Evolutionary conservation across 2,113 vertebrate species (phyloP).

Genomic region (Neogale vison): DNA sequence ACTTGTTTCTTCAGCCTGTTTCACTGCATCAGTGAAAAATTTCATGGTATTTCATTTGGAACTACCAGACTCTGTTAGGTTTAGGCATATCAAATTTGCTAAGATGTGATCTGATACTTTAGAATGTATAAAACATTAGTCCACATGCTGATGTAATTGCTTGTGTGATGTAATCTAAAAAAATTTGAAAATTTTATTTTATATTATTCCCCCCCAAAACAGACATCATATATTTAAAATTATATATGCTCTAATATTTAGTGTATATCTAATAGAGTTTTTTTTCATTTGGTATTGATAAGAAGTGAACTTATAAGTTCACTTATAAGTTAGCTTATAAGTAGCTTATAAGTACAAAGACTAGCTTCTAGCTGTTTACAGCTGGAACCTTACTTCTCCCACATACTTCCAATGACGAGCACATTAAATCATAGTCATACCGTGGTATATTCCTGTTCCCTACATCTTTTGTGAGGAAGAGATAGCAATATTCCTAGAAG

Average conservation of each 20-base stretch:
- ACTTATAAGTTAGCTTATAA: no score
- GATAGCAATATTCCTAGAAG: not conserved
- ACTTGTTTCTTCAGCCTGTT: not conserved
- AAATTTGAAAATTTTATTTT: not conserved
- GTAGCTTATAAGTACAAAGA: not conserved
- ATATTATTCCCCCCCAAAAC: not conserved
- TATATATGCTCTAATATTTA: not conserved
- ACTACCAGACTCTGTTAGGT: not conserved
- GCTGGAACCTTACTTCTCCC: not conserved
- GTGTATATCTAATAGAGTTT: not conserved
- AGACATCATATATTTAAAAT: not conserved
- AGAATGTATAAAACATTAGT: not conserved
- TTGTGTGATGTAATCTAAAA: not conserved
- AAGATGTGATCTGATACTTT: not conserved
- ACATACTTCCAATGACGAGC: not conserved
- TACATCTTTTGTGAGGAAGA: not conserved
- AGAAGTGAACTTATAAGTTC: not conserved
- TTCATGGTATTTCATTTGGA: not conserved
- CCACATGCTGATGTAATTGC: not conserved
- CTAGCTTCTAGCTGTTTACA: not conserved
- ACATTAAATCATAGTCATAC: not conserved
- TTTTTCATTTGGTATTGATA: not conserved
- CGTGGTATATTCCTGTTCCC: not conserved
- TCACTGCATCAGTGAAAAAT: not conserved
- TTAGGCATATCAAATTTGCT: not conserved